phyloP scores from a whole-genome alignment of 2,888 invertebrate species.

The Pterostichus madidus region DNA sequence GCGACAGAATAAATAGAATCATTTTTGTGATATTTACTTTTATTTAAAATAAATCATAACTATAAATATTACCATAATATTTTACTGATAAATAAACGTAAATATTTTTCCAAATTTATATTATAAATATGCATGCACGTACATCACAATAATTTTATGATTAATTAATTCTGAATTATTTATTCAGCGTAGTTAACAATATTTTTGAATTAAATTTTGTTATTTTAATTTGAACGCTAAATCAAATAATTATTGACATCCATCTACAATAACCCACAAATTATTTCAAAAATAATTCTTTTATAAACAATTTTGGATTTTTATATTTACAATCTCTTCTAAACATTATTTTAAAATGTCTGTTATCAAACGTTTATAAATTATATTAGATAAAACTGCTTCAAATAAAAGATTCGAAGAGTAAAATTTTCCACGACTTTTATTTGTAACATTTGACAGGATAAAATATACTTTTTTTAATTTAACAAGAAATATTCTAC shows the following conservation, averaged over 20 bases:
- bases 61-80: slow-evolving; percentile 6
- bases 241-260: slow-evolving; percentile 1
- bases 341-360: no score
- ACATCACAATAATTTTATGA: slow-evolving; percentile 26
- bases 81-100: neutral
- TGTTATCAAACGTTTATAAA: no score
- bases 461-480: no score
- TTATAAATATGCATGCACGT: neutral
- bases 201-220: slow-evolving; percentile 4
- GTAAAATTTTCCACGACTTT: no score
- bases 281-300: no score
- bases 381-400: neutral
- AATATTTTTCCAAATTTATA: slow-evolving; percentile 27
- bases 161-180: slow-evolving; percentile 45
- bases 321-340: no score
- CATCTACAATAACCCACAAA: neutral
- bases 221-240: neutral
- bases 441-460: no score
- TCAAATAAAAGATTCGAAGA: no score
- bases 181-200: slow-evolving; percentile 9
- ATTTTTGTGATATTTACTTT: slow-evolving; percentile 2
- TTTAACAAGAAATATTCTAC: no score
- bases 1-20: slow-evolving; percentile 9
- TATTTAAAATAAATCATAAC: slow-evolving; percentile 11
- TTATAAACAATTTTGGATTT: no score